Base-by-base conservation (phyloP, 2,888 invertebrate genomes). In the Drosophila fulvimacula region DNA sequence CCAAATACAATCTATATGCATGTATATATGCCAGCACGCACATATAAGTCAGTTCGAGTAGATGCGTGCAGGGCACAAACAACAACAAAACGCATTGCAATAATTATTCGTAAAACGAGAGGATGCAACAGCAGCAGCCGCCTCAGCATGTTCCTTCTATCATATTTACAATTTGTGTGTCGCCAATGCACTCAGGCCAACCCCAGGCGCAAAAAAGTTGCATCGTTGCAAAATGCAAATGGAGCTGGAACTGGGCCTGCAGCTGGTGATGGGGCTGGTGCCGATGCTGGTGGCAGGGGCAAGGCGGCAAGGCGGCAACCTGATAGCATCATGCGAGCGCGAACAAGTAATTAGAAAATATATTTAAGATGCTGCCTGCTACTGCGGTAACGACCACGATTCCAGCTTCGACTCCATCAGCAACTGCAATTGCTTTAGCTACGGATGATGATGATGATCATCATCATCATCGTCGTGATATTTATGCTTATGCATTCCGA, bases 341-440 rank as follows among this genome's bases (percentile, higher is more conserved):
- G 88, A 87, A 87, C 89, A 85, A 88, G 89, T 88, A 88, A 89
- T 88, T 89, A 89, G 82, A 88, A 88, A 89, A 89, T 79, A 79
- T 84, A 76, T 79, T 76, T 79, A 78, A 64, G 71, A 65, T 67
- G 71, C 69, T 61, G 48, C 70, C 64, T 51, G 76, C 34, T 36
- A 32, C 65, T 51, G 49, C 49, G 58, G 51, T 39, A 42, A 27
- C 34, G 44, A 38, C 36, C 19, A 27, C 62, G 27, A 42, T 30
- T 68, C 17, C 67, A 51, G 39, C 24, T 42, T 15, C 63, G 24
- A 38, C 46, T 64, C 10, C 56, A 57, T 48, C 30, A 48, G 1
- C 53, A 42, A 41, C 46, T 69, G 46, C 59, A 21, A 36, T 57
- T 51, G 39, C 64, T 15, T 15, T 32, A 38, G 46, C 44, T 10